Conservation (phyloP, 2,113 vertebrate species). For the Zosterops pallidus region DNA sequence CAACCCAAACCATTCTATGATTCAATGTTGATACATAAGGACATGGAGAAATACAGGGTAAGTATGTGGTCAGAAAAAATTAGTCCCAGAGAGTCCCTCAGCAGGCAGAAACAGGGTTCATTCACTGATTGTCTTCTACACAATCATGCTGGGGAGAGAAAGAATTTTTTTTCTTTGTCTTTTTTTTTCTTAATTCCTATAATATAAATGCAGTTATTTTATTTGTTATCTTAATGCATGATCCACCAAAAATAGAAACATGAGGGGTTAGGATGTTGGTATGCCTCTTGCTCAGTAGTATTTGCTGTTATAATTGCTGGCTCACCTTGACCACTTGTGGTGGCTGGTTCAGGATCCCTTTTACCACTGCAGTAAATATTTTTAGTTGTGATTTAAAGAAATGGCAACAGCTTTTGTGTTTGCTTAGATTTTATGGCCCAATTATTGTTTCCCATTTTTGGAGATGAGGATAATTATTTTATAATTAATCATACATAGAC, state of each 20-base stretch:
- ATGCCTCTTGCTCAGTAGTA: background rate
- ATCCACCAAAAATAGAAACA: background rate
- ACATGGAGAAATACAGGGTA: background rate
- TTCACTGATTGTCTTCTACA: background rate
- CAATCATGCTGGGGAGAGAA: background rate
- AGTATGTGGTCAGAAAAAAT: background rate
- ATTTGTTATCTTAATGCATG: background rate
- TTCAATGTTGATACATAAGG: background rate
- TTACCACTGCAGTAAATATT: constrained; percentile 32
- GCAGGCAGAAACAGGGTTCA: background rate
- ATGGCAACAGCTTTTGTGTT: constrained; percentile 13
- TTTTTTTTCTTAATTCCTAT: background rate
- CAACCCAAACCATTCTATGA: background rate
- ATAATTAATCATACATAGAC: constrained; percentile 70
- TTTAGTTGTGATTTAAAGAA: constrained; percentile 43
- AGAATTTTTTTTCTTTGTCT: background rate
- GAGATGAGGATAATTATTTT: constrained; percentile 69
- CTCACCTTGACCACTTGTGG: background rate
- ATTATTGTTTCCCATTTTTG: constrained; percentile 69
- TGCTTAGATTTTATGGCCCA: constrained; percentile 66
- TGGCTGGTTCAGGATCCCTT: background rate
- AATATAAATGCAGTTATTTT: background rate
- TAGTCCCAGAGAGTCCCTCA: background rate
- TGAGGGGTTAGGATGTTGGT: background rate
- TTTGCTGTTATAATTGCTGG: background rate